phyloP scores from a whole-genome alignment of 2,797 vertebrate species.

The Amazona finschi region DNA sequence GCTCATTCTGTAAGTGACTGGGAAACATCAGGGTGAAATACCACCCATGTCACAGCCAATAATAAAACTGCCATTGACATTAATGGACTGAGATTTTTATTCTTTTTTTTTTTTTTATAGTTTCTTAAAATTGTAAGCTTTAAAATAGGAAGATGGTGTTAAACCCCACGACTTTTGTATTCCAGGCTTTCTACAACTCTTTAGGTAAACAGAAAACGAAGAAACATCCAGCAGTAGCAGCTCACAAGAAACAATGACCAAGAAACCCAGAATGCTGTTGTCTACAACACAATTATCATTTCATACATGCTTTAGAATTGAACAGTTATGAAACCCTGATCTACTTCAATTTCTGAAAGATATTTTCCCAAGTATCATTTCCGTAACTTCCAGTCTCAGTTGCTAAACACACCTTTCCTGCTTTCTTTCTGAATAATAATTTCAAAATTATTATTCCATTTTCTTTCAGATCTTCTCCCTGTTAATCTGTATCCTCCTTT shows the following conservation, averaged over 20 bases:
- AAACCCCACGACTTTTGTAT: background rate
- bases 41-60: background rate
- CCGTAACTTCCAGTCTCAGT: background rate
- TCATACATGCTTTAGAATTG: background rate
- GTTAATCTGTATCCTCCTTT: background rate
- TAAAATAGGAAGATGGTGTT: background rate
- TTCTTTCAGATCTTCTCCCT: background rate
- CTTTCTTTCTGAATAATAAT: background rate
- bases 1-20: background rate
- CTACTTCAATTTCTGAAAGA: background rate
- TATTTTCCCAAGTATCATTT: background rate
- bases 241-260: background rate
- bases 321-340: background rate
- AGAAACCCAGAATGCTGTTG: background rate
- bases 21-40: background rate
- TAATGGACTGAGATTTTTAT: background rate
- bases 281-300: background rate
- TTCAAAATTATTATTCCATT: background rate
- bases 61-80: background rate
- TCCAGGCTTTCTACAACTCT: background rate
- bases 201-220: background rate
- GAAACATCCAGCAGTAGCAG: background rate
- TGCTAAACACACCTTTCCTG: background rate
- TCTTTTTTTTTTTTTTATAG: background rate
- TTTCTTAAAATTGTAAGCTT: background rate